Evolutionary conservation across 2,888 invertebrate species (phyloP).

Genomic region (Sycophila texana): DNA sequence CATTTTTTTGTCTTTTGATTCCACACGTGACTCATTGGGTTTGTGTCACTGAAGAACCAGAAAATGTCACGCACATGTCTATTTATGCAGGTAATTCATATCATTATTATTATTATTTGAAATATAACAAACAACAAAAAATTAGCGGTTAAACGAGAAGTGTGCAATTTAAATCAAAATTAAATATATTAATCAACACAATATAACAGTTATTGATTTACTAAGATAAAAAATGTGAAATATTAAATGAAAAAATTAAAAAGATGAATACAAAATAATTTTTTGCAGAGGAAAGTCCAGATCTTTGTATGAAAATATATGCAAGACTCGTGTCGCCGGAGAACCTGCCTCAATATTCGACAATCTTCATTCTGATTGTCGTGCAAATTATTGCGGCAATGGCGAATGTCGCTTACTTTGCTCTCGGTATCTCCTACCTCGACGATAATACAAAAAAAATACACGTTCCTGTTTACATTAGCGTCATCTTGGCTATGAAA

Average conservation of each 20-base stretch:
- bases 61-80: conserved; percentile 65
- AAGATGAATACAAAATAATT: not conserved
- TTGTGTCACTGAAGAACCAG: conserved; percentile 61
- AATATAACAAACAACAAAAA: too few species aligned
- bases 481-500: conserved; percentile 65
- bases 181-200: too few species aligned
- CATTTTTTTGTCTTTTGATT: conserved; percentile 77
- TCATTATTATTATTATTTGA: not conserved
- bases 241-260: not conserved
- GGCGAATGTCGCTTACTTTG: conserved; percentile 77
- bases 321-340: conserved; percentile 62
- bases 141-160: too few species aligned
- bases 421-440: conserved; percentile 79
- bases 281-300: conserved; percentile 59
- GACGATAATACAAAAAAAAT: conserved; percentile 79
- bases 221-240: not conserved
- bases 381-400: conserved; percentile 77
- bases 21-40: conserved; percentile 77
- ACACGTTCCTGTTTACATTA: conserved; percentile 75
- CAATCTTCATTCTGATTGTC: conserved; percentile 75
- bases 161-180: too few species aligned
- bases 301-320: conserved; percentile 60
- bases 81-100: conserved; percentile 66
- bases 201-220: too few species aligned
- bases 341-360: conserved; percentile 68